Evolutionary conservation across 2,888 invertebrate species (phyloP).

Genomic region (Mimas tiliae): DNA sequence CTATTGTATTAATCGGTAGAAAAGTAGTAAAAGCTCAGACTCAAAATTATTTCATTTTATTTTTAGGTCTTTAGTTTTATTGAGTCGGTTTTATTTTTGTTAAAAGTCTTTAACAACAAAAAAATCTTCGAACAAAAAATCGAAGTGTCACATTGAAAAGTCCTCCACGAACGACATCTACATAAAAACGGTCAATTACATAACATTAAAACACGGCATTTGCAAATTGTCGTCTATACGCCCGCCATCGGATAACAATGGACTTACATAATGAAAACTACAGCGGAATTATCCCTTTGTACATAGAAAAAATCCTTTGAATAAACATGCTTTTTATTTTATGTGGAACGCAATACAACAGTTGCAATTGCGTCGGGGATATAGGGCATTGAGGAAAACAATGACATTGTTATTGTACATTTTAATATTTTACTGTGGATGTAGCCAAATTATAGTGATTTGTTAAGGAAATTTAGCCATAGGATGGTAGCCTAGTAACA

Average conservation of each 20-base stretch:
- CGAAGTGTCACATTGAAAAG: background rate
- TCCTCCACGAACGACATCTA: background rate
- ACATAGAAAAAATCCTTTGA: slow-evolving; percentile 60
- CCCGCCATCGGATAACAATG: slow-evolving; percentile 55
- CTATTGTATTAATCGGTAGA: too few relatives aligned
- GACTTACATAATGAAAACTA: slow-evolving; percentile 59
- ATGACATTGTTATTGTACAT: slow-evolving; percentile 45
- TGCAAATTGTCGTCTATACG: slow-evolving; percentile 56
- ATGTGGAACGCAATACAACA: slow-evolving; percentile 48
- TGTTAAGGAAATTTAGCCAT: background rate
- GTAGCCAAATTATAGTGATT: background rate
- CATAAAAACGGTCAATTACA: slow-evolving; percentile 43
- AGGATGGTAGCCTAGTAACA: too few relatives aligned
- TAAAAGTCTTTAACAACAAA: too few relatives aligned
- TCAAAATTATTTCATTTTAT: too few relatives aligned
- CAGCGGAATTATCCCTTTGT: slow-evolving; percentile 72
- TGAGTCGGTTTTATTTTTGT: too few relatives aligned
- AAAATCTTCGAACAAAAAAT: background rate
- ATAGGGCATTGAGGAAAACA: slow-evolving; percentile 52
- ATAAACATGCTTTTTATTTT: slow-evolving; percentile 56
- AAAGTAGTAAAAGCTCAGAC: too few relatives aligned
- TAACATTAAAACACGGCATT: slow-evolving; percentile 52
- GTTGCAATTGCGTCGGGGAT: slow-evolving; percentile 48
- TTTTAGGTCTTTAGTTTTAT: too few relatives aligned
- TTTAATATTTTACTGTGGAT: slow-evolving; percentile 36